A percentile compares a stretch with the other conserved stretches of the same genome.
Conservation (phyloP, 2,888 invertebrate genomes). For the Parapristionchus giblindavisi region DNA sequence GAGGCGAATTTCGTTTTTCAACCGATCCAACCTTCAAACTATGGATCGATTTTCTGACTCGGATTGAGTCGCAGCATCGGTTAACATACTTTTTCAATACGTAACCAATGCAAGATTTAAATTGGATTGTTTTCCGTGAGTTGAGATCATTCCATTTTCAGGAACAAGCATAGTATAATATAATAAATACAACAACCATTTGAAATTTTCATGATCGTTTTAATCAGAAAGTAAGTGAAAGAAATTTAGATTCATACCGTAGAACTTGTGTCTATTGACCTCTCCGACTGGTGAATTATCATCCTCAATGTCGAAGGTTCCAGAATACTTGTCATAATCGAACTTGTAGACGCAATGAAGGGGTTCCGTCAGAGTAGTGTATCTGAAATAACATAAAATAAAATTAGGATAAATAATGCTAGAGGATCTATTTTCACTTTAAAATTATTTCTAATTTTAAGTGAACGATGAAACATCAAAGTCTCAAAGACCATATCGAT, state of each 20-base stretch:
- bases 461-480: neutral
- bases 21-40: too few species aligned
- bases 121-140: too few species aligned
- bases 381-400: constrained; percentile 49
- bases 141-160: too few species aligned
- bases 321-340: constrained; percentile 69
- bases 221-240: neutral
- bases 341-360: constrained; percentile 69
- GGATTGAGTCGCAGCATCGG: too few species aligned
- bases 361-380: constrained; percentile 65
- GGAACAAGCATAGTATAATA: neutral
- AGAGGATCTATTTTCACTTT: neutral
- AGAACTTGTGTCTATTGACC: constrained; percentile 68
- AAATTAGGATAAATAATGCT: too few species aligned
- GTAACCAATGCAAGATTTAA: too few species aligned
- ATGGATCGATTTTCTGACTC: too few species aligned
- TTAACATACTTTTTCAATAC: too few species aligned
- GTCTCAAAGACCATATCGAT: too few species aligned
- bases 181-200: neutral
- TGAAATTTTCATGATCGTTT: neutral
- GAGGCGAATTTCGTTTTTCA: too few species aligned
- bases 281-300: constrained; percentile 69
- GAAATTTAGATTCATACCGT: constrained; percentile 50
- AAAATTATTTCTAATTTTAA: neutral
- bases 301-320: constrained; percentile 68